Evolutionary conservation across 2,113 vertebrate species (phyloP).

Genomic region (Leptocoma aspasia): DNA sequence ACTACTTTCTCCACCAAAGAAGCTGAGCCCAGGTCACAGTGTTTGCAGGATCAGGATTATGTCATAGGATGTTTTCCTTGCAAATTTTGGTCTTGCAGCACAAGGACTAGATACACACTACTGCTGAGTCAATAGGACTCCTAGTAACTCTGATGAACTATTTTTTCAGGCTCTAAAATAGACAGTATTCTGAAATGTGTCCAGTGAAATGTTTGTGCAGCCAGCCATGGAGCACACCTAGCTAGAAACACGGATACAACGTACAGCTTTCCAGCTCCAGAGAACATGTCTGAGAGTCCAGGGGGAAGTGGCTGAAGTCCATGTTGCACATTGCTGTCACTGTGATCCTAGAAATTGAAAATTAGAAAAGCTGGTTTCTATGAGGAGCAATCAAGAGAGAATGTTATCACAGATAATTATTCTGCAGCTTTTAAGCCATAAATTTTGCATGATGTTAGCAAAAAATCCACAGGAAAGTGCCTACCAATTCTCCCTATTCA

Average conservation of each 20-base stretch:
- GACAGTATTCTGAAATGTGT: background rate
- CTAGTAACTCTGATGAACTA: background rate
- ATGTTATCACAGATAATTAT: background rate
- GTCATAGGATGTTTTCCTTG: background rate
- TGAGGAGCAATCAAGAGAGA: background rate
- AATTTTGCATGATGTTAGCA: background rate
- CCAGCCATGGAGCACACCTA: background rate
- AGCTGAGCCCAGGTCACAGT: background rate
- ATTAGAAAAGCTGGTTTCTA: background rate
- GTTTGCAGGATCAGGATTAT: background rate
- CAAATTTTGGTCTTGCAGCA: background rate
- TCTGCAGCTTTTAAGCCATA: background rate
- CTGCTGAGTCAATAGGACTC: background rate
- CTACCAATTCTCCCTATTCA: background rate
- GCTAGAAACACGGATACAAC: constrained; percentile 31
- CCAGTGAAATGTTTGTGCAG: background rate
- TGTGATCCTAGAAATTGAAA: constrained; percentile 81
- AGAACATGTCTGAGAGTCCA: constrained; percentile 94
- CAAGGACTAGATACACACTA: background rate
- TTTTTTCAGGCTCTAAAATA: background rate
- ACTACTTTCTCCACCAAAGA: background rate
- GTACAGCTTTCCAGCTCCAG: constrained; percentile 95
- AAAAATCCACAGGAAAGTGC: background rate
- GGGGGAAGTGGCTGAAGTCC: constrained; percentile 95
- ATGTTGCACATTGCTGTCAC: constrained; percentile 97